A percentile compares a stretch with the other conserved stretches of the same genome.
Evolutionary conservation across 30 jellyfish, hydroid and myxozoan genomes (phyloP).

Genomic region (Aurelia sp.): DNA sequence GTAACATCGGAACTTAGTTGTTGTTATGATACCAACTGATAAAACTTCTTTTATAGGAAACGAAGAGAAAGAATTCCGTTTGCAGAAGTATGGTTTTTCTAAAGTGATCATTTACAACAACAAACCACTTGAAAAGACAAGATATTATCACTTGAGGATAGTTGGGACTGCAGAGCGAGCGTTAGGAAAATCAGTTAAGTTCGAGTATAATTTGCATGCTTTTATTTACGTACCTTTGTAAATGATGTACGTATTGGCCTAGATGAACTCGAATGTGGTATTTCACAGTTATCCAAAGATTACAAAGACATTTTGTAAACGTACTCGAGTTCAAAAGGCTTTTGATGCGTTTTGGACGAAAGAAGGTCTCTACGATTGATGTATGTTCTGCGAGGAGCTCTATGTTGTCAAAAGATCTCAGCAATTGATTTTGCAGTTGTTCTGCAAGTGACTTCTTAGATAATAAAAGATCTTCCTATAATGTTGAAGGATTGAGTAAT

Average conservation of each 20-base stretch:
- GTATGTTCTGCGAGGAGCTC: too few relatives aligned
- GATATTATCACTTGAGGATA: slow-evolving; percentile 47
- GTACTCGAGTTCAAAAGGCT: too few relatives aligned
- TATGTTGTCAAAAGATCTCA: too few relatives aligned
- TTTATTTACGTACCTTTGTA: slow-evolving; percentile 37
- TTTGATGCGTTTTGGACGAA: too few relatives aligned
- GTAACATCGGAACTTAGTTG: too few relatives aligned
- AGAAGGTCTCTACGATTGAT: too few relatives aligned
- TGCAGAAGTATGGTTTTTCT: slow-evolving; percentile 74
- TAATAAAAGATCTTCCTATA: too few relatives aligned
- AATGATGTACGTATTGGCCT: not conserved
- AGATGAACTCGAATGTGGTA: not conserved
- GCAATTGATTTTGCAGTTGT: too few relatives aligned
- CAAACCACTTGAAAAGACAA: slow-evolving; percentile 23
- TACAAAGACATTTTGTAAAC: too few relatives aligned
- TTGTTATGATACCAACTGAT: too few relatives aligned
- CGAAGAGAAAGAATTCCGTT: slow-evolving; percentile 34
- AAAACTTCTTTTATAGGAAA: slow-evolving; percentile 43
- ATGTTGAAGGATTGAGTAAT: too few relatives aligned
- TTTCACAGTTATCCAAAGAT: not conserved
- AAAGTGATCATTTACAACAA: slow-evolving; percentile 64
- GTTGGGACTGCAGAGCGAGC: slow-evolving; percentile 54
- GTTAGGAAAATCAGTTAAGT: slow-evolving; percentile 26
- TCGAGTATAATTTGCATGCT: slow-evolving; percentile 58
- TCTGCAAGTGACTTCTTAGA: too few relatives aligned